phyloP scores from a whole-genome alignment of 2,888 invertebrate species.

The Asteroscopus sphinx region DNA sequence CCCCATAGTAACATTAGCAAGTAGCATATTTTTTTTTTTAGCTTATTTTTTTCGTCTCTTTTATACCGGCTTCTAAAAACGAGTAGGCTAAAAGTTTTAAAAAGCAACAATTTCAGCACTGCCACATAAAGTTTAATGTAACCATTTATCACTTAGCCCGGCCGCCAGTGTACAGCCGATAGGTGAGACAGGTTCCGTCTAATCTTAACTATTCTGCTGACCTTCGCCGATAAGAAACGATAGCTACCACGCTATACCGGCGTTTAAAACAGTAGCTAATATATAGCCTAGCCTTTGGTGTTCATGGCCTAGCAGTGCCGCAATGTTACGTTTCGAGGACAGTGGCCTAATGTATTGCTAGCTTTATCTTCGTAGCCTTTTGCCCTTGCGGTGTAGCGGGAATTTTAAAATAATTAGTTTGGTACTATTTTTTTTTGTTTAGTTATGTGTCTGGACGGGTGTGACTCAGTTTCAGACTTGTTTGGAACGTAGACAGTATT shows the following conservation, averaged over 20 bases:
- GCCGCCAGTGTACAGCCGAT: slow-evolving; percentile 41
- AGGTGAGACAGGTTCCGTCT: slow-evolving; percentile 46
- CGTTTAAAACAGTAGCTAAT: slow-evolving; percentile 33
- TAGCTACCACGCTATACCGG: slow-evolving; percentile 39
- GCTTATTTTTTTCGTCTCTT: no score
- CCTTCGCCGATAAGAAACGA: slow-evolving; percentile 60
- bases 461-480: background rate
- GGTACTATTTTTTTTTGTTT: background rate
- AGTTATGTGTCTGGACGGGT: background rate
- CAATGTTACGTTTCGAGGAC: slow-evolving; percentile 43
- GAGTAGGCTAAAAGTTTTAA: background rate
- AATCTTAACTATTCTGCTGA: slow-evolving; percentile 59
- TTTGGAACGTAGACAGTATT: background rate
- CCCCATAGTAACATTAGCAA: no score
- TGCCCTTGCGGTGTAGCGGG: slow-evolving; percentile 25
- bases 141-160: slow-evolving; percentile 32
- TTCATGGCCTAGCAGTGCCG: slow-evolving; percentile 33
- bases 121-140: slow-evolving; percentile 12
- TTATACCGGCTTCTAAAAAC: no score
- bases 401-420: slow-evolving; percentile 32
- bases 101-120: background rate
- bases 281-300: slow-evolving; percentile 28
- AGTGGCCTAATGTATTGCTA: slow-evolving; percentile 37
- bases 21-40: no score
- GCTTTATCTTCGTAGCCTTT: slow-evolving; percentile 40